Conservation (phyloP, 2,888 invertebrate genomes). For the Amphipoea lucens region DNA sequence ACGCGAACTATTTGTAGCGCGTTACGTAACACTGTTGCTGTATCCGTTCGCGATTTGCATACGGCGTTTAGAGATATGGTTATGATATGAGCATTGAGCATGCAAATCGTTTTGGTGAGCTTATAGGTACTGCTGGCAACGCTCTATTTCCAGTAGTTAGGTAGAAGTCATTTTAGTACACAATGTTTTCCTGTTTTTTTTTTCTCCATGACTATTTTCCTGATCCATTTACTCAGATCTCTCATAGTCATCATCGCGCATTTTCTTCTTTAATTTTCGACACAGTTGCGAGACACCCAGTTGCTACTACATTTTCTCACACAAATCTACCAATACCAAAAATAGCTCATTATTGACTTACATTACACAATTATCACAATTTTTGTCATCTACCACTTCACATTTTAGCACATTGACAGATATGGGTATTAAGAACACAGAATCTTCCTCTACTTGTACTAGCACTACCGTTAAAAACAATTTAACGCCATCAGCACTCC, state of each 20-base stretch:
- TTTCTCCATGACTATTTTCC: neutral
- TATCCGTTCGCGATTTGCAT: constrained; percentile 60
- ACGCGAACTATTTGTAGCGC: constrained; percentile 41
- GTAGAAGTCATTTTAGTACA: neutral
- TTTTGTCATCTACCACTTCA: constrained; percentile 6
- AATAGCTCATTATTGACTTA: constrained; percentile 4
- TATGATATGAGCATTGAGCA: constrained; percentile 38
- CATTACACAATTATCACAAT: no score
- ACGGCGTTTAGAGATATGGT: constrained; percentile 25
- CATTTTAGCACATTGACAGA: constrained; percentile 15
- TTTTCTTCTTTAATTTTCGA: neutral
- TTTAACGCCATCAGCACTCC: constrained; percentile 54
- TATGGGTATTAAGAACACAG: constrained; percentile 30
- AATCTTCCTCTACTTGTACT: constrained; percentile 25
- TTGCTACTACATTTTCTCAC: constrained; percentile 20
- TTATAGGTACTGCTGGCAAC: neutral
- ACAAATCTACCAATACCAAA: neutral
- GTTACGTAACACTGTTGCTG: constrained; percentile 56
- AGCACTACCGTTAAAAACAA: constrained; percentile 57
- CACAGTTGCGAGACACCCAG: neutral
- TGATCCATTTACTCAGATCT: neutral
- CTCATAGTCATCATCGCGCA: no score
- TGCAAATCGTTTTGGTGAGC: constrained; percentile 23
- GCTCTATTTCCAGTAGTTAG: neutral
- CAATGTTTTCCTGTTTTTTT: neutral